Evolutionary conservation across 1,140 invertebrate species (phyloP), one percentile per base, ranked within the genome.

Genomic region (Ptiloglossa arizonensis): DNA sequence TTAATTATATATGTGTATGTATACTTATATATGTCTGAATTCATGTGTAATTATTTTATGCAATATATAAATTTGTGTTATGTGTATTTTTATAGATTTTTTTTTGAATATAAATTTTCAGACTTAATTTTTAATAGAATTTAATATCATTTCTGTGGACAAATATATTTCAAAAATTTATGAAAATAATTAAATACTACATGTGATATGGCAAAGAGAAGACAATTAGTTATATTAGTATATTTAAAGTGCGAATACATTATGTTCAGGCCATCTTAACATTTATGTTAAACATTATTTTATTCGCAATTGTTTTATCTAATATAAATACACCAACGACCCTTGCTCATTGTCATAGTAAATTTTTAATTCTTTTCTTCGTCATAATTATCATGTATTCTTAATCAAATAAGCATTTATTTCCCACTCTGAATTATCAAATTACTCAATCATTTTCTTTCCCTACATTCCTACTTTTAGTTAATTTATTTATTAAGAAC

Each of bases 401-500:
- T 63, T 72, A 67, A 78, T 57, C 50, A 52, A 66, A 69, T 68
- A 80, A 81, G 77, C 29, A 67, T 80, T 77, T 70, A 57, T 57
- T 86, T 77, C 46, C 29, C 62, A 64, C 46, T 29, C n/a, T 59
- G 54, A 38, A 75, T 22, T 52, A 62, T 71, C 69, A 62, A 73
- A 76, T 27, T 62, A 32, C 38, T 80, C 29, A 41, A 64, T 81
- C 67, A 73, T 83, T 87, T 83, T 82, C 75, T 80, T 79, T 54
- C 67, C 66, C 80, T 56, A 91, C 89, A 91, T 90, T 89, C 88
- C 89, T 87, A 59, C 78, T 50, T 76, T 56, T 83, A 74, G 80
- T 74, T 85, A 82, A 83, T 75, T 85, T 86, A 89, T 86, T 73
- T 83, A 81, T 86, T 82, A 83, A 87, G 79, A 79, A 75, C 60